These are phyloP conservation scores for Trissoscelio sp. DNA, from an alignment of 2,888 invertebrate species.

Conservation along the genomic window DNA sequence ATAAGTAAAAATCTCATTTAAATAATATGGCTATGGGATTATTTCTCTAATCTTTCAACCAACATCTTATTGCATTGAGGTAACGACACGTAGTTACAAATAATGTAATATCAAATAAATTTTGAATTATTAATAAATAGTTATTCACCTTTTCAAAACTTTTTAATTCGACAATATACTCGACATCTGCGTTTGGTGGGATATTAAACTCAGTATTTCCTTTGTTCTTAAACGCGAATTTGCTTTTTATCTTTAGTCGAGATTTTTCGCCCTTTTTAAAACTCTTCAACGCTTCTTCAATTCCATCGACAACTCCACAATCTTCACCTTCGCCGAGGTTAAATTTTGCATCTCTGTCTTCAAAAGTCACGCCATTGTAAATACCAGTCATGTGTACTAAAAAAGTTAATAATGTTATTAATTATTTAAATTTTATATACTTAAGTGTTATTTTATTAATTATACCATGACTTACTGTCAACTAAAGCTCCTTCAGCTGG, in stretches of 20 bases:
- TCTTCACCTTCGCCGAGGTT: conserved; percentile 93
- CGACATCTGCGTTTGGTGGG: conserved; percentile 90
- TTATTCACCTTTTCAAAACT: conserved; percentile 90
- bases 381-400: conserved; percentile 90
- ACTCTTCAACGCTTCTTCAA: conserved; percentile 92
- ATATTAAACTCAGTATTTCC: conserved; percentile 90
- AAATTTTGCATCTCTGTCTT: conserved; percentile 93
- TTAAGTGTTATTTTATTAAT: background rate
- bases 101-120: too few relatives aligned
- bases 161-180: conserved; percentile 92
- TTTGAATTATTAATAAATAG: too few relatives aligned
- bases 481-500: conserved; percentile 94
- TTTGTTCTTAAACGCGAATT: conserved; percentile 90
- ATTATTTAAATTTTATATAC: background rate
- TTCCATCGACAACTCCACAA: conserved; percentile 89
- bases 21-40: too few relatives aligned
- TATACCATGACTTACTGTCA: conserved; percentile 86
- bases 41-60: too few relatives aligned
- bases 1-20: too few relatives aligned
- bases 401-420: conserved; percentile 73
- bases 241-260: conserved; percentile 88
- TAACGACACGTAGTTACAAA: too few relatives aligned
- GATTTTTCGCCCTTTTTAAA: conserved; percentile 93
- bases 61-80: too few relatives aligned
- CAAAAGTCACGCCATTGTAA: conserved; percentile 88